These are phyloP conservation scores for Protomyctophum bolini DNA, from an alignment of 2,113 vertebrate genomes.

Conservation along the genomic window DNA sequence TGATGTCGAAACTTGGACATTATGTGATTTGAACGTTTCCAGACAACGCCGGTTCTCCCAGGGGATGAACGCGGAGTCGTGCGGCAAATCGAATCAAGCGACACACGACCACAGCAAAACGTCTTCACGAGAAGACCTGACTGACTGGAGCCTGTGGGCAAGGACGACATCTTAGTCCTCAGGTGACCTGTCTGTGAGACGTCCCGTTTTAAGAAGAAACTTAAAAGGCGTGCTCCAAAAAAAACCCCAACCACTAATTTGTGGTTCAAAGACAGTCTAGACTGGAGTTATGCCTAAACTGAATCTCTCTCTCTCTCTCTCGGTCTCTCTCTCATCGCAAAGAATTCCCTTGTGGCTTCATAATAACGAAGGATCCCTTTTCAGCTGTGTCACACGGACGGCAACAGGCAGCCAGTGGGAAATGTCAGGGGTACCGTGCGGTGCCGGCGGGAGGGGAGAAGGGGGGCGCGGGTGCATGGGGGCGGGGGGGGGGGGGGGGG, in stretches of 20 bases:
- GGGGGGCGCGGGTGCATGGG: slow-evolving; percentile 11
- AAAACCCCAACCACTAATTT: slow-evolving; percentile 39
- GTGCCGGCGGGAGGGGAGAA: background rate
- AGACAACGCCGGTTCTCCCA: no score
- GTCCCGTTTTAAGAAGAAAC: slow-evolving; percentile 18
- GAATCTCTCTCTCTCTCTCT: slow-evolving; percentile 7
- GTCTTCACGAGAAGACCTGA: no score
- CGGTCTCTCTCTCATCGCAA: background rate
- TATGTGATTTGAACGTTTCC: no score
- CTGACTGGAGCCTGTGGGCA: no score
- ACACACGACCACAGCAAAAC: no score
- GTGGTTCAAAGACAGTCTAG: slow-evolving; percentile 31
- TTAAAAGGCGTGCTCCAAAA: slow-evolving; percentile 32
- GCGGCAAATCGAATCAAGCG: no score
- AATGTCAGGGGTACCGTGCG: slow-evolving; percentile 27
- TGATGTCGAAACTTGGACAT: no score
- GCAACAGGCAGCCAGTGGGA: slow-evolving; percentile 10
- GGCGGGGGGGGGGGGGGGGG: background rate
- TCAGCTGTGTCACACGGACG: background rate
- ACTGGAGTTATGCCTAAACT: slow-evolving; percentile 26
- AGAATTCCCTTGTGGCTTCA: slow-evolving; percentile 5
- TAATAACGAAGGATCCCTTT: slow-evolving; percentile 15
- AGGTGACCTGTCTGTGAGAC: slow-evolving; percentile 29
- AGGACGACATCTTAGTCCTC: no score
- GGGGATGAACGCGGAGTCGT: no score